Evolutionary conservation across 2,888 invertebrate species (phyloP), one percentile per base, ranked within the genome.

Genomic region (Scaptomyza caliginosa): DNA sequence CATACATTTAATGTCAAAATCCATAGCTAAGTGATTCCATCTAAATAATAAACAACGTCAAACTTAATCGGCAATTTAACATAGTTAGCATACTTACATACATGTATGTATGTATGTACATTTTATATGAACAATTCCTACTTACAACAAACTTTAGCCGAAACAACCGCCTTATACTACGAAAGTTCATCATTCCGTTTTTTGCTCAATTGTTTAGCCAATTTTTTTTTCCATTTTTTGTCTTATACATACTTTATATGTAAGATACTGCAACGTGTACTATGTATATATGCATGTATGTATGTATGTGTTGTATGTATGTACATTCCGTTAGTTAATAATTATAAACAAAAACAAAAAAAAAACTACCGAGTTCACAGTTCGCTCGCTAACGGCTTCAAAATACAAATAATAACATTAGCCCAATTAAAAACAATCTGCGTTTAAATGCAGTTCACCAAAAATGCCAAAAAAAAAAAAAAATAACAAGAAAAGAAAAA

Each of bases 311-410:
- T n/a, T 28, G 30, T 48, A 24, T 32, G 32, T 59, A 45, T 17
- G 23, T 63, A 23, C 28, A 45, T 45, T 16, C 54, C 24, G 51
- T 32, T 63, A 30, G 8, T 43, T 26, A 52, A 43, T 36, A n/a
- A n/a, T n/a, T n/a, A n/a, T n/a, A n/a, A n/a, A n/a, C n/a, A n/a
- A n/a, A n/a, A n/a, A n/a, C n/a, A n/a, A n/a, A n/a, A n/a, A n/a
- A n/a, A n/a, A n/a, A n/a, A n/a, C n/a, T n/a, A 36, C 30, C 56
- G 63, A 64, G 50, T 66, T 66, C 62, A 66, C 50, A 58, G 46
- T 58, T 66, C 45, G 57, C 64, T 64, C 40, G 56, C 63, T 55
- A 63, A 63, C 55, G 64, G 62, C 65, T 56, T 65, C 28, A 59
- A 45, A 62, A 23, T 19, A 34, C 8, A 8, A 16, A 16, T 8